Base-by-base conservation (phyloP, 2,113 vertebrate species). In the Mesembrinibis cayennensis region DNA sequence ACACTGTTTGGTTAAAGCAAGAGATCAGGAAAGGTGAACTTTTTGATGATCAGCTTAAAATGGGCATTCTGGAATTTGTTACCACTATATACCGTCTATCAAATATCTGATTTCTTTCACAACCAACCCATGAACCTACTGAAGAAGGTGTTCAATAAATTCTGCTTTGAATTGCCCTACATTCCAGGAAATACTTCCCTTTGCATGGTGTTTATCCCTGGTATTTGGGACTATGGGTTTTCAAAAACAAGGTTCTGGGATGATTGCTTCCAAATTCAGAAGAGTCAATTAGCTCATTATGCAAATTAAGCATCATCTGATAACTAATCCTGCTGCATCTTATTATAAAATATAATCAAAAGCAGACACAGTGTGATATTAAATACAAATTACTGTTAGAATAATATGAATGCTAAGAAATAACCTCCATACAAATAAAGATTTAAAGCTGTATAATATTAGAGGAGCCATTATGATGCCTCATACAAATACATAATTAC, bases 271-370 rank as follows among this genome's bases (percentile, higher is more conserved):
- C 52, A 95, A 55, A 79, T 62, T 83, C 94, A 66, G 55, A 89
- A 95, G 55, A 90, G 58, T 90, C 59, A 91, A 70, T 96, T 90
- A 95, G 42, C 22, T 97, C 49, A 93, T 97, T 97, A 97, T 85
- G 82, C 10, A 97, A 97, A 96, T 95, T 40, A 96, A 93, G 14
- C 59, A 76, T 47, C 49, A 83, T 67, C 73, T 91, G 62, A 85
- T 95, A 93, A 91, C 40, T 88, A 52, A 96, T 65, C 13, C 61
- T 91, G 50, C 47, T 65, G 82, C 14, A 88, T 88, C 30, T 96
- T 78, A 47, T 95, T 97, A 92, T 53, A 91, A 91, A 96, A 93
- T 81, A 95, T 40, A 95, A 89, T 72, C 93, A 96, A 89, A 97
- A 96, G 74, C 30, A 96, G 56, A 19, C 23, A 58, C 53, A 83